phyloP scores from a whole-genome alignment of 1,140 invertebrate genomes.

The Hetaerina americana region DNA sequence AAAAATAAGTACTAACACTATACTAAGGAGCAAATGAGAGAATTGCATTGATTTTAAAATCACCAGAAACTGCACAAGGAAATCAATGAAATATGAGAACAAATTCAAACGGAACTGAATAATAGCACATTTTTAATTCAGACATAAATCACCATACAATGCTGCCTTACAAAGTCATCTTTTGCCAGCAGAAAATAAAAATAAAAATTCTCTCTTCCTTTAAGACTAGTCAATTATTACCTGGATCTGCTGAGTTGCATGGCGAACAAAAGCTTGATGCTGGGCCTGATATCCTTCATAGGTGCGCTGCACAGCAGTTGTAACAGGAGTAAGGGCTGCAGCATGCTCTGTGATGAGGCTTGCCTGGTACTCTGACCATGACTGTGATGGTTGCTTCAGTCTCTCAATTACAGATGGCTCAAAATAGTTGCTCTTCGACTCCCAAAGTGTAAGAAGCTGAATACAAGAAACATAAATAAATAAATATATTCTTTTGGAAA shows the following conservation, averaged over 20 bases:
- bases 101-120: too few species aligned
- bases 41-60: too few species aligned
- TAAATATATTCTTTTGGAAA: neutral
- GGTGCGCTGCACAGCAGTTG: slow-evolving; percentile 56
- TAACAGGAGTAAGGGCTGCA: slow-evolving; percentile 57
- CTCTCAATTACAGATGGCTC: slow-evolving; percentile 69
- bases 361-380: slow-evolving; percentile 73
- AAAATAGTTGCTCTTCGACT: slow-evolving; percentile 91
- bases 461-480: slow-evolving; percentile 17
- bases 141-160: too few species aligned
- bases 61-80: too few species aligned
- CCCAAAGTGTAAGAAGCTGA: slow-evolving; percentile 79
- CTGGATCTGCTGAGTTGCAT: slow-evolving; percentile 79
- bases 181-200: too few species aligned
- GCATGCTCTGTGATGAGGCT: slow-evolving; percentile 65
- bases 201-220: too few species aligned
- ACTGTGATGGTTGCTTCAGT: slow-evolving; percentile 59
- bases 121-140: too few species aligned
- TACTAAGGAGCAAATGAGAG: too few species aligned
- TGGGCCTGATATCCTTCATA: slow-evolving; percentile 76
- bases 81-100: too few species aligned
- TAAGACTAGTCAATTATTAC: too few species aligned
- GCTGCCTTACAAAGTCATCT: too few species aligned
- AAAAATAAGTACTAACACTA: too few species aligned
- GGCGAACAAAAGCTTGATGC: slow-evolving; percentile 86